Conservation (phyloP, 2,888 invertebrate genomes). For the Drosophila glabriapex region DNA sequence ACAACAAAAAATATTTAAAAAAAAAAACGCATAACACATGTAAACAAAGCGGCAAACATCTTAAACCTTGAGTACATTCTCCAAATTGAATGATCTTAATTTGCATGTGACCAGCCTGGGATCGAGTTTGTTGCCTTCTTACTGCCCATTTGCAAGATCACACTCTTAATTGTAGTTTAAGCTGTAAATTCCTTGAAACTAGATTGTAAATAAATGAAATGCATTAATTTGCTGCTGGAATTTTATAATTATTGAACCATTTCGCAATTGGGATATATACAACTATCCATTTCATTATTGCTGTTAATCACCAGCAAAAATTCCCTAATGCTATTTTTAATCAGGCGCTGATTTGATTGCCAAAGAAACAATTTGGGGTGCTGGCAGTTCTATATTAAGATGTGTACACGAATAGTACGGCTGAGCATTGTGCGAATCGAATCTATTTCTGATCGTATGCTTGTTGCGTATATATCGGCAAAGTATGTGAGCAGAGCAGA, state of each 20-base stretch:
- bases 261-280: neutral
- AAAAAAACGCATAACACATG: neutral
- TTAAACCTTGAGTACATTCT: neutral
- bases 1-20: neutral
- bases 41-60: neutral
- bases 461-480: constrained; percentile 58
- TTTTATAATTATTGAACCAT: neutral
- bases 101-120: neutral
- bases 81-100: neutral
- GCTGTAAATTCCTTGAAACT: neutral
- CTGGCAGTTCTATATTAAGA: constrained; percentile 25
- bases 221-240: neutral
- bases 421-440: constrained; percentile 24
- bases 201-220: neutral
- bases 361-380: neutral
- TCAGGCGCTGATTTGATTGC: constrained; percentile 8
- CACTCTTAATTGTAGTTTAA: neutral
- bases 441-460: constrained; percentile 20
- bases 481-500: constrained; percentile 7
- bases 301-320: neutral
- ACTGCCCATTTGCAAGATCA: neutral
- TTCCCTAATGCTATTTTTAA: constrained; percentile 24
- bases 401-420: neutral
- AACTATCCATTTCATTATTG: neutral
- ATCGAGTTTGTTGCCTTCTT: neutral